Conservation (phyloP, 1,140 invertebrate species). For the Panonychus citri region DNA sequence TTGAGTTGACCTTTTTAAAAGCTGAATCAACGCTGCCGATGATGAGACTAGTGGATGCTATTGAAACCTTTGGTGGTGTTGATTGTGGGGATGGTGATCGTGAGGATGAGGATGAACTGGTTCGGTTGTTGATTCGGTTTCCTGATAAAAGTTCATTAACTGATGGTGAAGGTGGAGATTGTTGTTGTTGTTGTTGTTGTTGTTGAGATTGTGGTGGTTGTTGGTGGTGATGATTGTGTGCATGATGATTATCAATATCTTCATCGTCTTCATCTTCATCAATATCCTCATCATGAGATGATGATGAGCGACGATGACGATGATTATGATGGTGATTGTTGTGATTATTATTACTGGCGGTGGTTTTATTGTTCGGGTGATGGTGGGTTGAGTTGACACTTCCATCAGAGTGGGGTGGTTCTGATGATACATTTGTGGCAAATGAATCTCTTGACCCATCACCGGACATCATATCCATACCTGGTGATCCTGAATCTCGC, state of each 20-base stretch:
- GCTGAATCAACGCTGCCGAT: background rate
- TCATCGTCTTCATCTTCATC: too few relatives aligned
- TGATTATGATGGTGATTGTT: background rate
- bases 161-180: background rate
- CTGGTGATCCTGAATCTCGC: constrained; percentile 2
- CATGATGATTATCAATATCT: too few relatives aligned
- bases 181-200: background rate
- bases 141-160: background rate
- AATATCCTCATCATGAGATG: too few relatives aligned
- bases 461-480: background rate
- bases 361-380: background rate
- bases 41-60: background rate
- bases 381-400: background rate
- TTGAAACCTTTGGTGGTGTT: background rate
- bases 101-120: background rate
- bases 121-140: background rate
- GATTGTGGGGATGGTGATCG: background rate
- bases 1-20: background rate
- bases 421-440: background rate
- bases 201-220: too few relatives aligned
- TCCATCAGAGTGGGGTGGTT: background rate
- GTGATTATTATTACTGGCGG: background rate
- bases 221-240: too few relatives aligned
- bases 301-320: too few relatives aligned
- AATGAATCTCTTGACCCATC: background rate